Evolutionary conservation across 1,140 invertebrate genomes (phyloP).

Genomic region (Ptiloglossa arizonensis): DNA sequence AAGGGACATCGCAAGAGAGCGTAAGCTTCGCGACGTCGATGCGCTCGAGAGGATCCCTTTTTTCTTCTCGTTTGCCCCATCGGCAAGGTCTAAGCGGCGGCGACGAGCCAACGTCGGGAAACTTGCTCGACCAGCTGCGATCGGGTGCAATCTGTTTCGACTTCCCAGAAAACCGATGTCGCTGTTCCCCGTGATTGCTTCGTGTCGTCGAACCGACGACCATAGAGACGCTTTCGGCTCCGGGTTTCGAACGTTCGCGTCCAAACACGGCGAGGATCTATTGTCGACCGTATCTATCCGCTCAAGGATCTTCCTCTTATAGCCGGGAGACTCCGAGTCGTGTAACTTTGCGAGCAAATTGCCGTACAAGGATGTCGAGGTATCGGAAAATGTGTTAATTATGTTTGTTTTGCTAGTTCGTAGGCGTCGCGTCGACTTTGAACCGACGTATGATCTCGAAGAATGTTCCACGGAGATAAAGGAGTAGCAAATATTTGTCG

Average conservation of each 20-base stretch:
- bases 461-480: not conserved
- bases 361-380: not conserved
- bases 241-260: not conserved
- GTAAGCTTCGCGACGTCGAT: not conserved
- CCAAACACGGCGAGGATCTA: not conserved
- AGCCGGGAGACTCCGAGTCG: no score
- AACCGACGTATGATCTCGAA: not conserved
- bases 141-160: conserved; percentile 13
- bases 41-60: not conserved
- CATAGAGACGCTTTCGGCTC: not conserved
- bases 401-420: not conserved
- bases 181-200: not conserved
- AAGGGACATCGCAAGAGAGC: not conserved
- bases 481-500: not conserved
- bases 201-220: conserved; percentile 1
- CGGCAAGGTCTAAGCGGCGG: not conserved
- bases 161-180: conserved; percentile 40
- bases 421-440: not conserved
- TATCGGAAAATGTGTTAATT: not conserved
- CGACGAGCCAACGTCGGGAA: conserved; percentile 37
- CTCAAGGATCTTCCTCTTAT: not conserved
- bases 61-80: not conserved
- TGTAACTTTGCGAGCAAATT: not conserved
- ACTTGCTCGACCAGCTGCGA: conserved; percentile 48
- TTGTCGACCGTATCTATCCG: not conserved